Conservation (phyloP, 2,113 vertebrate species). For the Meles meles region DNA sequence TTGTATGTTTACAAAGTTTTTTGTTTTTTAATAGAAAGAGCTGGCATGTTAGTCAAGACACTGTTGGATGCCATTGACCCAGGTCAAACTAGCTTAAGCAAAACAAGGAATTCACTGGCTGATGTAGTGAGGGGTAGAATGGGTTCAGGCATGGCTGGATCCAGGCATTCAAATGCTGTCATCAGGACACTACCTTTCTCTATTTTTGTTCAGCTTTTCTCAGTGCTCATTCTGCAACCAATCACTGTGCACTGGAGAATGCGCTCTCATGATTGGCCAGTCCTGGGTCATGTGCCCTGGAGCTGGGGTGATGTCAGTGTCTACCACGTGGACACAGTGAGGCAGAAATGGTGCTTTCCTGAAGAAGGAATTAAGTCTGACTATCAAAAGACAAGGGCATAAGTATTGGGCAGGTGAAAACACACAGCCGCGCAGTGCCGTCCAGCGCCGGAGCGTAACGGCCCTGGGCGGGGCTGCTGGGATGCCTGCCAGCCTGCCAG, state of each 20-base stretch:
- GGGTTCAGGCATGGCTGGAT: background rate
- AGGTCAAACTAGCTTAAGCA: background rate
- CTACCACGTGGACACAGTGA: rapidly evolving
- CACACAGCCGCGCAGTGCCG: background rate
- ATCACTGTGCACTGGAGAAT: background rate
- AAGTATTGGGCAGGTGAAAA: background rate
- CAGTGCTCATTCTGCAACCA: background rate
- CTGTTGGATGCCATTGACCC: background rate
- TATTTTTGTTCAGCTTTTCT: background rate
- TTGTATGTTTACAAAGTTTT: background rate
- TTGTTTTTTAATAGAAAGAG: background rate
- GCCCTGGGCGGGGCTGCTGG: background rate
- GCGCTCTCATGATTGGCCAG: background rate
- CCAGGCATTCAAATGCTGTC: background rate
- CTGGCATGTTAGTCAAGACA: background rate
- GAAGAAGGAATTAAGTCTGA: background rate
- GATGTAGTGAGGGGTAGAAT: rapidly evolving
- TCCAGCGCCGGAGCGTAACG: no score
- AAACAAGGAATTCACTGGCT: background rate
- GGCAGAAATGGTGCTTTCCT: background rate
- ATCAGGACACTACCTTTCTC: background rate
- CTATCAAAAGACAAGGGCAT: background rate
- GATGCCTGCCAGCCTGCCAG: rapidly evolving
- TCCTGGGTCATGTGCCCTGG: background rate
- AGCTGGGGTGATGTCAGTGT: background rate